Percentiles rank a stretch among this genome's conserved stretches.
Conservation (phyloP, 2,113 vertebrate genomes). For the human (Homo sapiens) region GRCh38 chr2:204191001-204191500, state of each 20-base stretch:
- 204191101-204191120: background rate
- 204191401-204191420: background rate
- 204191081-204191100: background rate
- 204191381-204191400: background rate
- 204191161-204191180: background rate
- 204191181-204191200: background rate
- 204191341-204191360: rapidly evolving
- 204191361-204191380: background rate
- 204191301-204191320: background rate
- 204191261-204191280: background rate
- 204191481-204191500: background rate
- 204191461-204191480: background rate
- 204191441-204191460: background rate
- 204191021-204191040: constrained; percentile 39
- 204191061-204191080: background rate
- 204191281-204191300: background rate
- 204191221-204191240: background rate
- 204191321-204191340: background rate
- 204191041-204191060: background rate
- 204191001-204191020: constrained; percentile 55
- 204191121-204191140: background rate
- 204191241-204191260: background rate
- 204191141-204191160: background rate
- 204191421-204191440: background rate
- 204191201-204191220: background rate